Evolutionary conservation across 2,888 invertebrate genomes (phyloP).

Genomic region (Drosophila silvestris): DNA sequence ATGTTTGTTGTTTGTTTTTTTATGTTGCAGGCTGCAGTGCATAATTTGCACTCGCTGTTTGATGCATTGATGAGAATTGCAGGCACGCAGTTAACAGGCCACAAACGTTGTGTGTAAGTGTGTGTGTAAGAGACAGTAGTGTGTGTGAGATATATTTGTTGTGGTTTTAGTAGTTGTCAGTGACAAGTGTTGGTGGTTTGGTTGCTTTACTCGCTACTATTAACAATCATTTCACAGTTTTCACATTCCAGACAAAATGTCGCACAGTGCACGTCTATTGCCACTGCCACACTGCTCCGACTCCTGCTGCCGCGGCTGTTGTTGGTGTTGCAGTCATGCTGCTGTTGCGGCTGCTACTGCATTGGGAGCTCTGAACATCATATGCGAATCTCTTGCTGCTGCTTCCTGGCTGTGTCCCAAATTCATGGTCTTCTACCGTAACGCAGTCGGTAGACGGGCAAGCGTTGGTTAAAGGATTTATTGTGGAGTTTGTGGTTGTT

Average conservation of each 20-base stretch:
- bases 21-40: constrained; percentile 1
- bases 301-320: constrained; percentile 16
- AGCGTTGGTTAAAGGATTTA: constrained; percentile 34
- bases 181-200: constrained; percentile 30
- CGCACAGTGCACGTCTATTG: constrained; percentile 38
- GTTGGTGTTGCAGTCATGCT: constrained; percentile 7
- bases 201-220: constrained; percentile 26
- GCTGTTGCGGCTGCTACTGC: constrained; percentile 31
- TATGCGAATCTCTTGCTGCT: constrained; percentile 31
- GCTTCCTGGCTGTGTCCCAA: constrained; percentile 33
- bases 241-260: constrained; percentile 41
- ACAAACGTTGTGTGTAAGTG: constrained; percentile 10
- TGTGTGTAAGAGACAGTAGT: neutral
- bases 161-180: constrained; percentile 43
- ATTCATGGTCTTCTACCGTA: constrained; percentile 51
- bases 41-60: constrained; percentile 4
- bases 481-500: constrained; percentile 27
- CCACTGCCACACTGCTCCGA: constrained; percentile 30
- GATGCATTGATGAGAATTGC: constrained; percentile 31
- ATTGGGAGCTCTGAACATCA: constrained; percentile 20
- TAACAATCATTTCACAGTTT: constrained; percentile 40
- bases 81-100: constrained; percentile 41
- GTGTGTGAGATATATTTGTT: constrained; percentile 5
- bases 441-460: constrained; percentile 18
- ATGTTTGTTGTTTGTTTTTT: constrained; percentile 23